phyloP scores from a whole-genome alignment of 2,888 invertebrate species.

The Ypsolopha sequella region DNA sequence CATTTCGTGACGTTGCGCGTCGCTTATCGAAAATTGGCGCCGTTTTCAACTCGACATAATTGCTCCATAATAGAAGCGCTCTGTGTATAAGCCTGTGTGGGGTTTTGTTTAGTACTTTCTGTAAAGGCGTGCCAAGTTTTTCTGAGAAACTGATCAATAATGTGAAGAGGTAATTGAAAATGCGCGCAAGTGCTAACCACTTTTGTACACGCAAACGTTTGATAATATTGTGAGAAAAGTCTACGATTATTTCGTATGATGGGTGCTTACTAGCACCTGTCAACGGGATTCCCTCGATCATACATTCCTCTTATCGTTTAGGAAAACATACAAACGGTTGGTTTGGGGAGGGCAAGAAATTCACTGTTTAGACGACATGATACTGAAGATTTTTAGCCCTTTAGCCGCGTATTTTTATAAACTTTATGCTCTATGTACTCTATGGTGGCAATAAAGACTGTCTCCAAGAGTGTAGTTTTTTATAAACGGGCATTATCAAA shows the following conservation, averaged over 20 bases:
- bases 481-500: no score
- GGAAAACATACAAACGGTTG: no score
- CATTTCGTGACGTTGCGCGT: slow-evolving; percentile 14
- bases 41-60: slow-evolving; percentile 10
- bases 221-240: slow-evolving; percentile 2
- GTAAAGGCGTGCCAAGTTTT: slow-evolving; percentile 40
- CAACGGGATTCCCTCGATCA: no score
- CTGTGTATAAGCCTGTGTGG: background rate
- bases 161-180: slow-evolving; percentile 44
- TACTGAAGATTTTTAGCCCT: no score
- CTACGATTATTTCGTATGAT: background rate
- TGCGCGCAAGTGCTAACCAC: slow-evolving; percentile 23
- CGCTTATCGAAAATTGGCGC: slow-evolving; percentile 16
- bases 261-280: background rate
- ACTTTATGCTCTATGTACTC: no score
- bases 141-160: slow-evolving; percentile 49
- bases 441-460: no score
- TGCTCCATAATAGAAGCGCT: slow-evolving; percentile 8
- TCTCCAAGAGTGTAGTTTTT: no score
- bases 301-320: no score
- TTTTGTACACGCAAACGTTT: background rate
- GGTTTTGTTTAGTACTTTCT: slow-evolving; percentile 1
- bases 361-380: no score
- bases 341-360: no score
- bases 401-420: no score